Evolutionary conservation across 2,888 invertebrate genomes (phyloP), one percentile per base, ranked within the genome.

Genomic region (Eupsilia transversa): DNA sequence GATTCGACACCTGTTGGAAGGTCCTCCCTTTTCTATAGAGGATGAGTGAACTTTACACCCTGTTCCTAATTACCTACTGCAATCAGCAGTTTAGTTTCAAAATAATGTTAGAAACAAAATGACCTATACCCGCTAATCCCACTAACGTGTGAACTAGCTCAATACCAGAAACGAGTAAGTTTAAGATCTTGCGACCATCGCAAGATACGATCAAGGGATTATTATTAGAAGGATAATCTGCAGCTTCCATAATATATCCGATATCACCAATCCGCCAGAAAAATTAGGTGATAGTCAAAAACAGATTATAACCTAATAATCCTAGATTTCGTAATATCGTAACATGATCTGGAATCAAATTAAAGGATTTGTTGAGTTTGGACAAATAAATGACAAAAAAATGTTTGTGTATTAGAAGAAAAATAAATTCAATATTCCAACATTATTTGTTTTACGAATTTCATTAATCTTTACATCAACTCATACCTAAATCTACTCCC

Each of bases 91-190:
- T 43, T 43, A 43, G 14, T 43, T 4, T 46, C 17, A 46, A 41
- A 33, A 54, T n/a, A 57, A 49, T 30, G 17, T 2, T 33, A 23
- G 7, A 54, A n/a, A 46, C 23, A 60, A 69, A 49, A 54, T 41
- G 23, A 20, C 41, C 59, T 59, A 52, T 56, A 33, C 27, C 27
- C 5, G 38, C n/a, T 79, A 70, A 79, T 74, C 66, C 33, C 33
- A 20, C 5, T 33, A 35, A 43, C 56, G 69, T 56, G 43, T 61
- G 23, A 33, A 35, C 60, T 61, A n/a, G 46, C 14, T 64, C 27
- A 38, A 54, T 59, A 64, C 27, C 5, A 54, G 17, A 59, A 54
- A 17, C n/a, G 12, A 27, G 2, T 12, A 33, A n/a, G 5, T 33
- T 33, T 33, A 65, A n/a, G 23, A 57, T 61, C 65, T 27, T 23